Base-by-base conservation (phyloP, 92 coral and sea anemone genomes). In the Palythoa caribaeorum region DNA sequence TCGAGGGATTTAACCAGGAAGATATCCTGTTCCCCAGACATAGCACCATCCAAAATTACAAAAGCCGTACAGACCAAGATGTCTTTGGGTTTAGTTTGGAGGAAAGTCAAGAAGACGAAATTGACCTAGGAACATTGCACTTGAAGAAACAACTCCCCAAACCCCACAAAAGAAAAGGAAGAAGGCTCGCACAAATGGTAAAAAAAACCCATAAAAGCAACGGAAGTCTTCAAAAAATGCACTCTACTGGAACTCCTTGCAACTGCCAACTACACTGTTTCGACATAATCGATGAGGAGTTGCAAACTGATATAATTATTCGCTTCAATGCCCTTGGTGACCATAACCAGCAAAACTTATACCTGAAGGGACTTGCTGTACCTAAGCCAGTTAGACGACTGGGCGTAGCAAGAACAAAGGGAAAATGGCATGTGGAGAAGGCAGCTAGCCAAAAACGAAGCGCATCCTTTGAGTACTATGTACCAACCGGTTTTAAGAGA, bases 141-240 rank as follows among this genome's bases (percentile, higher is more conserved):
- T 54, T 54, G 57, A 39, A 73, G 28, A 73, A 73, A 73, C 20
- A 54, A 48, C 55, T 48, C 21, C 78, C 78, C 50, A 73, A 73
- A 73, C 78, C 19, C 50, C 50, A 21, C 78, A n/a, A 16, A 39
- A 54, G 78, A 73, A n/a, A 73, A 16, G 57, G n/a, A 73, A 73
- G 78, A 73, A 73, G 52, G 78, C 78, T n/a, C 50, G 57, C 20
- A 54, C 78, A 14, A 10, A 19, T 73, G 78, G 78, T 38, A 54
- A 40, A 48, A 73, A 73, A 48, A 39, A 73, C 8, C 20, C 28
- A 38, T 44, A 73, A 73, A 17, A 73, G 77, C 54, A 39, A 73
- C 48, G 77, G 77, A 14, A 73, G 20, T 39, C 20, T 72, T 0
- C 77, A 16, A 28, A 0, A 73, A 73, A 19, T 50, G 8, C 77